phyloP scores from a whole-genome alignment of 2,113 vertebrate genomes.

The Oxygymnocypris stewartii region DNA sequence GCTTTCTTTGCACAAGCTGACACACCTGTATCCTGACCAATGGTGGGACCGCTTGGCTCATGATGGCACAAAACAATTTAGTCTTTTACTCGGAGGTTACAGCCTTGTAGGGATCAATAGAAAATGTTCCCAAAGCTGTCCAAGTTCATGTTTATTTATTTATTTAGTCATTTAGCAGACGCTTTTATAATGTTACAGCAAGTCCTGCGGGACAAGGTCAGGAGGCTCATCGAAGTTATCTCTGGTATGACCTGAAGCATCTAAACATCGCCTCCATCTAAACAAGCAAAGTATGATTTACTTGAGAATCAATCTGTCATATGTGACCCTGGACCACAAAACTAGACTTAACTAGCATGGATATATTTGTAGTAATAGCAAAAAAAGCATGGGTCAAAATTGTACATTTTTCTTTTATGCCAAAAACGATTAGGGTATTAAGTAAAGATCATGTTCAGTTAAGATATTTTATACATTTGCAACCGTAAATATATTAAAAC shows the following conservation, averaged over 20 bases:
- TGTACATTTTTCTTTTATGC: too few species aligned
- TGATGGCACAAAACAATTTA: neutral
- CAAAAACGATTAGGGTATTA: too few species aligned
- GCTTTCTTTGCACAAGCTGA: neutral
- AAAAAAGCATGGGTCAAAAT: too few species aligned
- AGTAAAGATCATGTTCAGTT: too few species aligned
- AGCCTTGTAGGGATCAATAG: conserved; percentile 38
- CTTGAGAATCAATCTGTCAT: too few species aligned
- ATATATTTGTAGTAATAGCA: too few species aligned
- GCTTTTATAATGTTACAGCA: neutral
- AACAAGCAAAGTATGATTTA: neutral
- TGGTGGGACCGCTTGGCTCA: conserved; percentile 25
- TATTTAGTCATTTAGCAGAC: too few species aligned
- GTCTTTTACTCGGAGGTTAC: neutral
- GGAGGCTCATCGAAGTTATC: neutral
- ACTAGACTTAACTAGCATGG: too few species aligned
- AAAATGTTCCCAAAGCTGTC: conserved; percentile 39
- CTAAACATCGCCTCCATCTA: neutral
- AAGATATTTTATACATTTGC: too few species aligned
- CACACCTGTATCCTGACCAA: conserved; percentile 65
- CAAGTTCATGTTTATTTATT: neutral
- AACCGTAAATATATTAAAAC: too few species aligned
- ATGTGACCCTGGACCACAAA: too few species aligned
- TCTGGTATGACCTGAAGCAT: neutral
- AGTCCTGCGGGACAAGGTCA: neutral